These are phyloP conservation scores for Pocillopora grandis DNA, from an alignment of 92 coral and sea anemone genomes.

Conservation along the genomic window DNA sequence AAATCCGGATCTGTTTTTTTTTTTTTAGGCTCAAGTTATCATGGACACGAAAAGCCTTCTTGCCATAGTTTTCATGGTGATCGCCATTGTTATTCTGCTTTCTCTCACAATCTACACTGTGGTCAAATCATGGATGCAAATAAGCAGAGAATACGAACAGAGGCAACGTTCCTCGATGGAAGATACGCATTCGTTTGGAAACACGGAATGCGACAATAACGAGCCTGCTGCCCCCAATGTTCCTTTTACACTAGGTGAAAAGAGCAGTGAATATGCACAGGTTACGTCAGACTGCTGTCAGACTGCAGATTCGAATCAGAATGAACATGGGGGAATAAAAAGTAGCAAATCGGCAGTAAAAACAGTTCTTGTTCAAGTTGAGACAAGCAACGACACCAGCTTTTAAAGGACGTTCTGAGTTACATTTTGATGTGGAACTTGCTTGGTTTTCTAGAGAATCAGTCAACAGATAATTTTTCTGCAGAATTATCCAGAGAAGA, in stretches of 20 bases:
- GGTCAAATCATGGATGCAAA: conserved; percentile 23
- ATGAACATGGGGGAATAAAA: not conserved
- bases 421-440: too few species aligned
- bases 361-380: not conserved
- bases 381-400: conserved; percentile 9
- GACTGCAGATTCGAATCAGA: not conserved
- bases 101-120: conserved; percentile 31
- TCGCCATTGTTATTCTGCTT: conserved; percentile 53
- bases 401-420: not conserved
- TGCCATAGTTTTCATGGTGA: conserved; percentile 41
- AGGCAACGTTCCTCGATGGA: not conserved
- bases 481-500: too few species aligned
- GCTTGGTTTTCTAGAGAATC: too few species aligned
- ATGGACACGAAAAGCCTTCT: conserved; percentile 54
- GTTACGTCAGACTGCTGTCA: conserved; percentile 2
- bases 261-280: not conserved
- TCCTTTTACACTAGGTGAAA: not conserved
- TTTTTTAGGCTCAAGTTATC: not conserved
- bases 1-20: not conserved
- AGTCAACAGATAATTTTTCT: too few species aligned
- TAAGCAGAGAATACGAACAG: conserved; percentile 8
- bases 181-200: not conserved
- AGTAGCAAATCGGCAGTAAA: not conserved
- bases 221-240: not conserved
- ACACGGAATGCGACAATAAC: not conserved